A percentile compares a stretch with the other conserved stretches of the same genome.
Evolutionary conservation across 2,888 invertebrate genomes (phyloP).

Genomic region (Parapristionchus giblindavisi): DNA sequence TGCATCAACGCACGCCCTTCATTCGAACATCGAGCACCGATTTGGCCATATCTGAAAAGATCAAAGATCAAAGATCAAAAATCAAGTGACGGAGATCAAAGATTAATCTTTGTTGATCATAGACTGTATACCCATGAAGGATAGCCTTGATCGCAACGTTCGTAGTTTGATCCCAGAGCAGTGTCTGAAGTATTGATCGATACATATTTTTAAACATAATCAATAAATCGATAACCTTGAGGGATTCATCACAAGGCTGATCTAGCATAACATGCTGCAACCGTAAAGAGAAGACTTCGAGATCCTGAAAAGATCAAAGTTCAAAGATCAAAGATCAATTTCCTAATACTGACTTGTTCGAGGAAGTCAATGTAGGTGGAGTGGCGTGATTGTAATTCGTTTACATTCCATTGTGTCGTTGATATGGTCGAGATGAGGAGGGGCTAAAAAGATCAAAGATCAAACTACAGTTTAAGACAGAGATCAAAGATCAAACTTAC

Average conservation of each 20-base stretch:
- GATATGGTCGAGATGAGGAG: slow-evolving; percentile 81
- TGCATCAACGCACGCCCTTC: slow-evolving; percentile 97
- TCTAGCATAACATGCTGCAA: slow-evolving; percentile 40
- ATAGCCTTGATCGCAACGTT: slow-evolving; percentile 85
- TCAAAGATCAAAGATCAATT: background rate
- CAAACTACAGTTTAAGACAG: background rate
- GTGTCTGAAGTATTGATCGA: slow-evolving; percentile 73
- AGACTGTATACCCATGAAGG: slow-evolving; percentile 81
- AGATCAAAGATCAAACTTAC: background rate
- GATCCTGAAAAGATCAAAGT: slow-evolving; percentile 48
- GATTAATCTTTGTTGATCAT: no score
- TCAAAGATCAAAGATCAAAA: background rate
- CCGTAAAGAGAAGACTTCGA: slow-evolving; percentile 51
- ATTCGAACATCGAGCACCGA: slow-evolving; percentile 87
- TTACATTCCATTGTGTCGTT: slow-evolving; percentile 86
- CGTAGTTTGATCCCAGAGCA: slow-evolving; percentile 84
- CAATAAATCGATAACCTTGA: background rate
- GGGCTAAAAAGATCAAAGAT: slow-evolving; percentile 5
- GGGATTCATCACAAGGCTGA: slow-evolving; percentile 12
- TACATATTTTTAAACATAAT: no score
- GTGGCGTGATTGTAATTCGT: slow-evolving; percentile 90
- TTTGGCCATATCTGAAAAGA: slow-evolving; percentile 78
- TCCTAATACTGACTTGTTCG: slow-evolving; percentile 65
- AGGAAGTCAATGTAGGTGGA: slow-evolving; percentile 80
- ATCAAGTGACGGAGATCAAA: background rate